Base-by-base conservation (phyloP, 2,888 invertebrate species). In the Allophyes oxyacanthae region DNA sequence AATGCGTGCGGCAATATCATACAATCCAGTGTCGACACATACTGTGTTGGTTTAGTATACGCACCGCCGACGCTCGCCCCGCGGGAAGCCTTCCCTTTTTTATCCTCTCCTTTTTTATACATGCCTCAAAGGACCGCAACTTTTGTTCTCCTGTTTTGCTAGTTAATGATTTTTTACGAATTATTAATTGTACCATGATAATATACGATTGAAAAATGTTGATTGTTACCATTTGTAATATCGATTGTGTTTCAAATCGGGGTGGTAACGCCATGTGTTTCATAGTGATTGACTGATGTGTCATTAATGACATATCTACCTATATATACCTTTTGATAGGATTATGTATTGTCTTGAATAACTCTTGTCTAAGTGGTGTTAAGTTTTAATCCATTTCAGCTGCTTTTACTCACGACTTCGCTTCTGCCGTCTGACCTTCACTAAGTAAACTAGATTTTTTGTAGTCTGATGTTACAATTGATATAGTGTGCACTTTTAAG, bases 111-210 rank as follows among this genome's bases (percentile, higher is more conserved):
- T 85, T 88, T 87, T 87, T 83, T 83, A 82, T 81, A 88, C 87
- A 87, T 79, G 85, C 82, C 87, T 89, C 90, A 91, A 92, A 91
- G 86, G 89, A 88, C 88, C 85, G 92, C 93, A 88, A 94, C 92
- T 90, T 91, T 91, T 92, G 92, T 92, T 90, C 92, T 87, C 89
- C 83, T 89, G 91, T 92, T 90, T 89, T 85, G 88, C 82, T 85
- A 83, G 88, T 91, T 94, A 94, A 94, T 93, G 94, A 93, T 92
- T 92, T 72, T 92, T 91, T 89, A 91, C 90, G 91, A 87, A 90
- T 92, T 93, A 94, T 93, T 93, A 94, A 94, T 93, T 91, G 91
- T 90, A 82, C 83, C 69, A 78, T 79, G 86, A 88, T 89, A 89
- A 88, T 88, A 89, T 87, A 75, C 85, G 89, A 92, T 91, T 92